Evolutionary conservation across 2,888 invertebrate species (phyloP), one percentile per base, ranked within the genome.

Genomic region (Mellilla xanthometata): DNA sequence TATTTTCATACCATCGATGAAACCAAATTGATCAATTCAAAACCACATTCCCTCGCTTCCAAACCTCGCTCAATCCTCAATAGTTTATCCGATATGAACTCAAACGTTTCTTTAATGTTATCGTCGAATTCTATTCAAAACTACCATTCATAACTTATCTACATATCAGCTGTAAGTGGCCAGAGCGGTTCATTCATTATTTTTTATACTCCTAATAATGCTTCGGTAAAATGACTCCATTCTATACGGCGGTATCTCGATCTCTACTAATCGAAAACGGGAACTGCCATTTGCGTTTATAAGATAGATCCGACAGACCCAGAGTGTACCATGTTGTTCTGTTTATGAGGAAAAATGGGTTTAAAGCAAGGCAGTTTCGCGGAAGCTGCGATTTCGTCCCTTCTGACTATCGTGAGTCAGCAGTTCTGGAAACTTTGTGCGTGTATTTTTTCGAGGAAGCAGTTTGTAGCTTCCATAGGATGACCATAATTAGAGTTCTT

Each of bases 151-250:
- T 49, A 54, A 51, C 33, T 47, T 45, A 41, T 35, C 30, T 39
- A 44, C 41, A 40, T 52, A 52, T 45, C 47, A 33, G 27, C 39
- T 38, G 15, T 28, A 19, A 46, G 36, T 38, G 42, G 41, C 32
- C 39, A 39, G 29, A 49, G 33, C 36, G 32, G 39, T 38, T 39
- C 52, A 55, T 55, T 52, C 54, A 55, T 49, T 52, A 52, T 49
- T 54, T 49, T 48, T 47, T 40, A 47, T 49, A 52, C 42, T 47
- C 42, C 33, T 45, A 50, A 38, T 48, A 55, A 49, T 40, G 40
- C 41, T 42, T 40, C 51, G 30, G 46, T 47, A 49, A 49, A 19
- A 56, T 53, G 42, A 43, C 45, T 54, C 53, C 56, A 54, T 56
- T 56, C 47, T 54, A 26, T 52, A 12, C 29, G 13, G 36, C 24